Evolutionary conservation across 92 coral and sea anemone species (phyloP).

Genomic region (Paramuricea clavata): DNA sequence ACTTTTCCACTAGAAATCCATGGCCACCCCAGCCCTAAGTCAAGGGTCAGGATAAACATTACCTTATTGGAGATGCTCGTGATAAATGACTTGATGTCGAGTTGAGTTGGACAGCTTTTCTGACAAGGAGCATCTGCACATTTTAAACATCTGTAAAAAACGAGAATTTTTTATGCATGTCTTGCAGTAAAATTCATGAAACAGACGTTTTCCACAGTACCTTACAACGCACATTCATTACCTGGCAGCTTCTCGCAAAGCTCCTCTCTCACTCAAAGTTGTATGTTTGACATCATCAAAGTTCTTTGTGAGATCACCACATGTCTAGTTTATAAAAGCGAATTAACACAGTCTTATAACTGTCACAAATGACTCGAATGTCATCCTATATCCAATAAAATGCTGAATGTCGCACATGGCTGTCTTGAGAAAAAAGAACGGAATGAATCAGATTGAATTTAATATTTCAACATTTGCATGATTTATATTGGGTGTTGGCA

Average conservation of each 20-base stretch:
- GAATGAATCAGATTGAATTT: too few species aligned
- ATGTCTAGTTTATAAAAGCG: constrained; percentile 47
- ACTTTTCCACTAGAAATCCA: not conserved
- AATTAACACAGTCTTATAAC: too few species aligned
- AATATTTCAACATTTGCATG: too few species aligned
- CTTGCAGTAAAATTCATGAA: not conserved
- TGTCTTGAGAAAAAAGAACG: too few species aligned
- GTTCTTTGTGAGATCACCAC: constrained; percentile 76
- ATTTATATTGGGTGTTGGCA: too few species aligned
- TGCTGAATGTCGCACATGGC: too few species aligned
- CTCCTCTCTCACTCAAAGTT: constrained; percentile 97
- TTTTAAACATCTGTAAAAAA: constrained; percentile 79
- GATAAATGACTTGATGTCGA: constrained; percentile 92
- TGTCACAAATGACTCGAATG: too few species aligned
- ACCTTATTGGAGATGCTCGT: constrained; percentile 97
- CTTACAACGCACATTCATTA: not conserved
- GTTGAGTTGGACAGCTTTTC: constrained; percentile 98
- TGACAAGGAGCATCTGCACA: constrained; percentile 99
- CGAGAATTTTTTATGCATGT: not conserved
- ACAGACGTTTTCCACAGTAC: not conserved
- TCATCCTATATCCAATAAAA: too few species aligned
- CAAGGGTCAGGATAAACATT: not conserved
- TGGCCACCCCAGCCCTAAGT: too few species aligned
- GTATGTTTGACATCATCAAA: constrained; percentile 99
- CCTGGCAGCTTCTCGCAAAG: constrained; percentile 93